Conservation (phyloP, 2,797 vertebrate genomes). For the Etheostoma nigrum region DNA sequence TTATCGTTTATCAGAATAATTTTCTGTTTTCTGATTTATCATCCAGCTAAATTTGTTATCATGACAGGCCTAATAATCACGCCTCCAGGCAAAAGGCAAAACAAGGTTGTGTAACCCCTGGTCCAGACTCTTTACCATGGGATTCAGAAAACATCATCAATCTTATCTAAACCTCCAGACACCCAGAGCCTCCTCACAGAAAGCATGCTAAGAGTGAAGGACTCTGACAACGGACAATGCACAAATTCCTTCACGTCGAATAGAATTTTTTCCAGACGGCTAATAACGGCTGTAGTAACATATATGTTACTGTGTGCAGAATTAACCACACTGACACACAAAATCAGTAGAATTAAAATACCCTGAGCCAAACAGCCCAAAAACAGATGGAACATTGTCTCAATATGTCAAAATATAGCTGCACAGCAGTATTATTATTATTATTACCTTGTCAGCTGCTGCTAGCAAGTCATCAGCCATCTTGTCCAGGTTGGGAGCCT, state of each 20-base stretch:
- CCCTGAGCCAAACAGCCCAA: not conserved
- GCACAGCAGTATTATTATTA: not conserved
- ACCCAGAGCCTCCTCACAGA: no score
- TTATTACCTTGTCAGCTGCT: slow-evolving; percentile 94
- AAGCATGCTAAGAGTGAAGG: no score
- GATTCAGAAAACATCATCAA: not conserved
- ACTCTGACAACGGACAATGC: no score
- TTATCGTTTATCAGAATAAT: no score
- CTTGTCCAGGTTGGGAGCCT: slow-evolving; percentile 98
- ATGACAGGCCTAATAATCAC: not conserved
- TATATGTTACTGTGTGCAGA: not conserved
- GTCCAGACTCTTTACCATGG: not conserved
- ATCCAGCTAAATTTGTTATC: no score
- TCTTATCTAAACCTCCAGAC: not conserved
- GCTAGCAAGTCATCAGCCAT: slow-evolving; percentile 98
- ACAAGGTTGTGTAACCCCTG: not conserved
- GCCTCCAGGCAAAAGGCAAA: not conserved
- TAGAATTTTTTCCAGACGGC: no score
- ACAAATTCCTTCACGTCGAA: no score
- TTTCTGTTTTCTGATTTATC: no score
- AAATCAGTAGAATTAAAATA: not conserved
- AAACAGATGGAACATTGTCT: not conserved
- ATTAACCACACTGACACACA: not conserved
- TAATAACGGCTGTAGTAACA: not conserved
- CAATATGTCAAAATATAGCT: no score